Evolutionary conservation across 2,888 invertebrate species (phyloP).

Genomic region (Leptopilina drosophilae): DNA sequence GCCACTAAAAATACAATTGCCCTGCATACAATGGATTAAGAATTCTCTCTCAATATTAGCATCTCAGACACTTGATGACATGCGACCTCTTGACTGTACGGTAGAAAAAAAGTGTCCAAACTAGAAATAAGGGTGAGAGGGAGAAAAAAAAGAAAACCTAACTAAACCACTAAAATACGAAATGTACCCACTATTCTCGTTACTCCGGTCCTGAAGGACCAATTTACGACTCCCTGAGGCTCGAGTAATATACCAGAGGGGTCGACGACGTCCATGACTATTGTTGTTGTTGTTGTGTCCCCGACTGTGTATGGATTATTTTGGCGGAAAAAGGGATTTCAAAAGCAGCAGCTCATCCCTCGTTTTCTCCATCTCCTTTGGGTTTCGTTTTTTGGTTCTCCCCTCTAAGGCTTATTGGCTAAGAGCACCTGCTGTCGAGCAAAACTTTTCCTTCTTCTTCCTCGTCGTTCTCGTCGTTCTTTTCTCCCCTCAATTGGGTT

Average conservation of each 20-base stretch:
- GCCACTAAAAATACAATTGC: slow-evolving; percentile 65
- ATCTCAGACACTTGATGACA: slow-evolving; percentile 52
- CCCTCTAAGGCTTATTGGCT: slow-evolving; percentile 52
- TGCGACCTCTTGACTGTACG: slow-evolving; percentile 48
- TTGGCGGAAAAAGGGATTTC: slow-evolving; percentile 59
- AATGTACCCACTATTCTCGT: background rate
- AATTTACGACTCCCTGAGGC: slow-evolving; percentile 72
- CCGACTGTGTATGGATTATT: slow-evolving; percentile 62
- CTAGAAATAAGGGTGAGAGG: slow-evolving; percentile 37
- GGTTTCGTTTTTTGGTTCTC: background rate
- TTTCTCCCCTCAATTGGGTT: slow-evolving; percentile 13
- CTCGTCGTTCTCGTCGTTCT: slow-evolving; percentile 31
- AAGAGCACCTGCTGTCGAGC: slow-evolving; percentile 56
- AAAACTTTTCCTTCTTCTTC: slow-evolving; percentile 14
- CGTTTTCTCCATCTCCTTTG: background rate
- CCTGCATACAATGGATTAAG: slow-evolving; percentile 63
- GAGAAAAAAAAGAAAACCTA: slow-evolving; percentile 38
- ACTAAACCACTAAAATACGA: slow-evolving; percentile 32
- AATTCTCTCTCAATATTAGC: slow-evolving; percentile 54
- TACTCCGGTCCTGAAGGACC: slow-evolving; percentile 65
- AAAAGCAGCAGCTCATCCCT: slow-evolving; percentile 16
- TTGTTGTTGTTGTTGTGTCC: slow-evolving; percentile 65
- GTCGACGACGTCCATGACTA: slow-evolving; percentile 68
- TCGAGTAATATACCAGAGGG: slow-evolving; percentile 61
- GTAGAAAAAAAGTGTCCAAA: slow-evolving; percentile 29